Evolutionary conservation across 2,113 vertebrate species (phyloP), one percentile per base, ranked within the genome.

Genomic region (Lagenorhynchus albirostris): DNA sequence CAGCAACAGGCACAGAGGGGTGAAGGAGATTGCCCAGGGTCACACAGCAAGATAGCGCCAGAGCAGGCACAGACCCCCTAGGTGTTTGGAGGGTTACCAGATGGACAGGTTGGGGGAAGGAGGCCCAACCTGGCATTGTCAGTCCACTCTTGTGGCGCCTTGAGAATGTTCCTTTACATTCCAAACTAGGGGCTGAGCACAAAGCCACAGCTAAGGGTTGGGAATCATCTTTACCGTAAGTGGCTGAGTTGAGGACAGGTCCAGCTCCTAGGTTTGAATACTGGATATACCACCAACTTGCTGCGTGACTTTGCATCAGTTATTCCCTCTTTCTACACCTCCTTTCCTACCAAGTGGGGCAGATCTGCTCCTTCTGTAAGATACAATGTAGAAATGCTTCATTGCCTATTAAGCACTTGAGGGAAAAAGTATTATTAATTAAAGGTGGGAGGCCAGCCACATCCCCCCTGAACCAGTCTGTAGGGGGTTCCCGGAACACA

Each of bases 161-260:
- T 50, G 60, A 92, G 87, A 81, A 82, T 85, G 21, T 71, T 68
- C 77, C 80, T 73, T 91, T 55, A 13, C 17, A 44, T 67, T 96
- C 77, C 44, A 77, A 53, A 17, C 38, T 12, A 17, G 90, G 60
- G 33, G 6, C 93, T 71, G 68, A 92, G 84, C 83, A 31, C 47
- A 67, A 36, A 44, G 11, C 36, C 17, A 7, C 0, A 1, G 8
- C 41, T 33, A 25, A 23, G 86, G 60, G 41, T 13, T n/a, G 23
- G 55, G 73, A 31, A 3, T 70, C 21, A 0, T 71, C 65, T n/a
- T 90, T 50, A 47, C 11, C 53, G 6, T 33, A 47, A 68, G 62
- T 20, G 26, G 41, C 58, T 73, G 36, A 33, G 58, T 13, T 38
- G 71, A 65, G 53, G 68, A 67, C n/a, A 18, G 8, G 47, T 31